Base-by-base conservation (phyloP, 2,113 vertebrate genomes). In the Serinus canaria region DNA sequence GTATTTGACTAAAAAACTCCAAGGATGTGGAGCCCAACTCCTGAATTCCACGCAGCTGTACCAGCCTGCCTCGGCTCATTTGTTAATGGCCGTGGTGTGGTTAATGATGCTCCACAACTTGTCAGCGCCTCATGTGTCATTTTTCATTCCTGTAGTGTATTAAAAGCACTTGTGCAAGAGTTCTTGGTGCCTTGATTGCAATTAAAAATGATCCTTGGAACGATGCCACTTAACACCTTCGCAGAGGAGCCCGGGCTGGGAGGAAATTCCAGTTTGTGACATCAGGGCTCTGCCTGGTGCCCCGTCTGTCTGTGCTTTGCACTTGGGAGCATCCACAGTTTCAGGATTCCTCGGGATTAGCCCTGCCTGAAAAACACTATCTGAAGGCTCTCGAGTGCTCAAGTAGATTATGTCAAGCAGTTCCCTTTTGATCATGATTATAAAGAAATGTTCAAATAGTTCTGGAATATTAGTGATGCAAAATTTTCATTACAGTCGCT, bases 111-210 rank as follows among this genome's bases (percentile, higher is more conserved):
- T 94, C 44, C 89, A 49, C 85, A 50, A 78, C 76, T 90, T 83
- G 70, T 88, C 78, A 72, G 58, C 15, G 30, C 81, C 78, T 76
- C 50, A 6, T 7, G 37, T 88, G 85, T 83, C 63, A 22, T 94
- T 70, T 88, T 83, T 94, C 91, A 93, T 93, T 83, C 79, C 80
- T 67, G 86, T 7, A 55, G 83, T 28, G 69, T 67, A 63, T 88
- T 77, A 75, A 93, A 95, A 95, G 64, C 91, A 67, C 73, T 96
- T 86, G n/a, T n/a, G 69, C 55, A 39, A 49, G 83, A 77, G 83
- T 90, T 95, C 76, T 86, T 4, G 70, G 75, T 37, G 85, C 59
- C 92, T 94, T 92, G 91, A 93, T 92, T 96, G 92, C 80, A 94
- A 94, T 95, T 95, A 90, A 35, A 93, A 86, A 87, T 67, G 78